Conservation (phyloP, 2,797 vertebrate species). For the Smutsia gigantea region DNA sequence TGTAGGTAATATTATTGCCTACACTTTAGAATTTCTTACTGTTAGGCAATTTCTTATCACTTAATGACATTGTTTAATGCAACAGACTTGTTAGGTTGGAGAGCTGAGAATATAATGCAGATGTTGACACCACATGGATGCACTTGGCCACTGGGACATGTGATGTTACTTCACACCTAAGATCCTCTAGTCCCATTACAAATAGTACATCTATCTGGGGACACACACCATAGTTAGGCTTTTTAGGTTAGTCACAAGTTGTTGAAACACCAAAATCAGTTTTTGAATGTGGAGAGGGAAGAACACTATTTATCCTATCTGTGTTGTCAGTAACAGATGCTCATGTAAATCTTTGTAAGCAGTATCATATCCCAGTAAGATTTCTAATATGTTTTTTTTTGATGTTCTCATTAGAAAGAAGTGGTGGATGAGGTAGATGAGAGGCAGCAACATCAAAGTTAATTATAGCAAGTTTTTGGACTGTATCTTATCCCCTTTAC, state of each 20-base stretch:
- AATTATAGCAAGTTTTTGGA: background rate
- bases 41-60: background rate
- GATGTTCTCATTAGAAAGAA: background rate
- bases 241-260: background rate
- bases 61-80: background rate
- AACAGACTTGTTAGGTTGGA: background rate
- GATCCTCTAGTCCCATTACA: background rate
- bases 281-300: background rate
- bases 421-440: background rate
- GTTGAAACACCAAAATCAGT: background rate
- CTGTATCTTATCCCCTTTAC: background rate
- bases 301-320: background rate
- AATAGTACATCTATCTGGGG: background rate
- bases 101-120: background rate
- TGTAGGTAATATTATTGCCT: background rate
- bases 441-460: background rate
- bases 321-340: background rate
- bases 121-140: background rate
- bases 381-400: background rate
- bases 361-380: background rate
- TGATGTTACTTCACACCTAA: background rate
- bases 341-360: background rate
- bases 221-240: background rate
- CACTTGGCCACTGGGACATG: background rate
- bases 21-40: background rate